Evolutionary conservation across 2,113 vertebrate genomes (phyloP).

Genomic region (Notothenia rossii): DNA sequence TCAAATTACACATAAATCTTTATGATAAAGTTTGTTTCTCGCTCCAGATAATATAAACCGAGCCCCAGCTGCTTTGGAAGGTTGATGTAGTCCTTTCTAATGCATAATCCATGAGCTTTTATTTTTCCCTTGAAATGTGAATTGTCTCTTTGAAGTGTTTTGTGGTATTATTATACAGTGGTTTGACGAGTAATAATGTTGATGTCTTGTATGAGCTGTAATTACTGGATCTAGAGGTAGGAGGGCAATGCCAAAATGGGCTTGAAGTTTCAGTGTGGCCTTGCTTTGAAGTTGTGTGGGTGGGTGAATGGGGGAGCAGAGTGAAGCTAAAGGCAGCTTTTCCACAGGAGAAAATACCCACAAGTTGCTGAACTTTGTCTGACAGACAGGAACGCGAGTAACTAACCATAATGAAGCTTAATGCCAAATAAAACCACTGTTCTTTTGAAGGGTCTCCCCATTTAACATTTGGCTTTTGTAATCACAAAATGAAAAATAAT

Average conservation of each 20-base stretch:
- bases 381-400: constrained; percentile 49
- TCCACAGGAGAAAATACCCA: constrained; percentile 63
- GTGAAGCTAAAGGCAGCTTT: constrained; percentile 38
- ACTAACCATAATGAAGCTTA: constrained; percentile 69
- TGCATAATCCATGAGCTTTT: constrained; percentile 80
- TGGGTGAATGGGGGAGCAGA: background rate
- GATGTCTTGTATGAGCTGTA: constrained; percentile 83
- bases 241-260: constrained; percentile 76
- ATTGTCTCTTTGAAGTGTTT: constrained; percentile 78
- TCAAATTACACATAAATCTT: constrained; percentile 50
- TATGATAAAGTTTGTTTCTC: constrained; percentile 53
- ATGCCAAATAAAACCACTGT: constrained; percentile 66
- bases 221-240: constrained; percentile 83
- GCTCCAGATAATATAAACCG: constrained; percentile 43
- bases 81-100: constrained; percentile 67
- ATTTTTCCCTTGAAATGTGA: constrained; percentile 78
- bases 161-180: constrained; percentile 80
- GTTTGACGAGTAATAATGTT: constrained; percentile 82
- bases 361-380: constrained; percentile 59
- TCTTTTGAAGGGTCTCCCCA: constrained; percentile 51
- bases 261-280: constrained; percentile 78
- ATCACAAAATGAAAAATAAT: constrained; percentile 60
- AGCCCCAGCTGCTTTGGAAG: constrained; percentile 55
- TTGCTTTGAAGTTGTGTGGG: constrained; percentile 77
- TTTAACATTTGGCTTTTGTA: constrained; percentile 55